Evolutionary conservation across 2,113 vertebrate genomes (phyloP).

Genomic region (Eonycteris spelaea): DNA sequence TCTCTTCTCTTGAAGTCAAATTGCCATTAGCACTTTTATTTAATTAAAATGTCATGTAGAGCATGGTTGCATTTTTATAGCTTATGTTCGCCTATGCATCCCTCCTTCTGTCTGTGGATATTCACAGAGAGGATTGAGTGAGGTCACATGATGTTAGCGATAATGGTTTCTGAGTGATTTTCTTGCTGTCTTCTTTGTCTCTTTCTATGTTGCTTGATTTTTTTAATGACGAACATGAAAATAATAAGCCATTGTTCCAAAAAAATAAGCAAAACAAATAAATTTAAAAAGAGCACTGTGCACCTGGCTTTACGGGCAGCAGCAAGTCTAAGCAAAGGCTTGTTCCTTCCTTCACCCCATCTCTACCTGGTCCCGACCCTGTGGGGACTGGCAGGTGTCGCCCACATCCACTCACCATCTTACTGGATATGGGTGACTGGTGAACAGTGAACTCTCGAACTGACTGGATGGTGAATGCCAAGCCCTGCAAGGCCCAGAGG

Average conservation of each 20-base stretch:
- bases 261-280: not conserved
- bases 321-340: not conserved
- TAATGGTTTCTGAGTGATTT: not conserved
- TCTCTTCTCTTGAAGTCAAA: not conserved
- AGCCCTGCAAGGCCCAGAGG: not conserved
- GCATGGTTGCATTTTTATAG: not conserved
- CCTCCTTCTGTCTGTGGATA: not conserved
- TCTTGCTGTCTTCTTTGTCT: not conserved
- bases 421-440: not conserved
- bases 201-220: not conserved
- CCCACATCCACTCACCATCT: not conserved
- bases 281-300: not conserved
- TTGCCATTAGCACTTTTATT: not conserved
- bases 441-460: not conserved
- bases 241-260: not conserved
- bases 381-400: not conserved
- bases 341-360: fast-evolving
- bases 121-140: not conserved
- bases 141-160: not conserved
- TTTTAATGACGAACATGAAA: not conserved
- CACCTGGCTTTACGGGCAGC: not conserved
- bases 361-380: not conserved
- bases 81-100: fast-evolving
- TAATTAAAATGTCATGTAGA: not conserved
- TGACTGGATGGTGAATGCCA: not conserved